These are phyloP conservation scores for Hymenochirus boettgeri DNA, from an alignment of 2,113 vertebrate genomes.

Conservation along the genomic window DNA sequence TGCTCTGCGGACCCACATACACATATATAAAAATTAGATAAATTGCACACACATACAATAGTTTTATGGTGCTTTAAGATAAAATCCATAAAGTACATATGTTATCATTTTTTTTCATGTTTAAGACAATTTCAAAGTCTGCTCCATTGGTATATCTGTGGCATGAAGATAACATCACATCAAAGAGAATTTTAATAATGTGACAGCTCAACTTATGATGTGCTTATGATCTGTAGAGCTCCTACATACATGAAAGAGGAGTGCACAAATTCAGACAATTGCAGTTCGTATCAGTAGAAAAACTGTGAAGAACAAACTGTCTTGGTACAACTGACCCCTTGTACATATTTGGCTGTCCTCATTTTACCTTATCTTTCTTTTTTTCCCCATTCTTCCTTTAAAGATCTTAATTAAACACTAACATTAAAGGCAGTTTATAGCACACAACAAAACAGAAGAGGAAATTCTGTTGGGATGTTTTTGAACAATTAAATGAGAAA, in stretches of 20 bases:
- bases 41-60: background rate
- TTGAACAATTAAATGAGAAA: conserved; percentile 41
- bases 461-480: conserved; percentile 25
- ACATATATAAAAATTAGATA: background rate
- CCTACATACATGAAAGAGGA: conserved; percentile 20
- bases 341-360: conserved; percentile 9
- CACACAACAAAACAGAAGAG: conserved; percentile 3
- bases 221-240: conserved; percentile 19
- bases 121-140: conserved; percentile 3
- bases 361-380: conserved; percentile 13
- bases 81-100: background rate
- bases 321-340: conserved; percentile 13
- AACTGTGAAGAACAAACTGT: conserved; percentile 32
- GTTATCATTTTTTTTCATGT: conserved; percentile 7
- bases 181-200: conserved; percentile 30
- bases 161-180: conserved; percentile 24
- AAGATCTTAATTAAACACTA: conserved; percentile 33
- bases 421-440: conserved; percentile 23
- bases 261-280: background rate
- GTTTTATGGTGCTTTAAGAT: conserved; percentile 10
- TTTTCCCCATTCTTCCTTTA: conserved; percentile 2
- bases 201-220: conserved; percentile 34
- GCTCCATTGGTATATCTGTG: conserved; percentile 18
- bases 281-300: background rate
- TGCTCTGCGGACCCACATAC: background rate